Evolutionary conservation across 2,888 invertebrate species (phyloP).

Genomic region (Macrophya annulata): DNA sequence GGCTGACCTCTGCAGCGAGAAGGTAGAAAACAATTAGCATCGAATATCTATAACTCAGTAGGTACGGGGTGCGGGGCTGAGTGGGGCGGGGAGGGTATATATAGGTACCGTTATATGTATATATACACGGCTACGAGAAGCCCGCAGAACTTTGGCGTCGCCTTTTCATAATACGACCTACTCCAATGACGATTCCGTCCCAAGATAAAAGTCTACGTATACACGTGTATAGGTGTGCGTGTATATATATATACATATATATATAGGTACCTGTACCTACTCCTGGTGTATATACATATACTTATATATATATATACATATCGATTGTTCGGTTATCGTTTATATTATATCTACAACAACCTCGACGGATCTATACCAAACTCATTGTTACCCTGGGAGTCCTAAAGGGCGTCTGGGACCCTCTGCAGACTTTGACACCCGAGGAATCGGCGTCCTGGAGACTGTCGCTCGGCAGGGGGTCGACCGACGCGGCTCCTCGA

Average conservation of each 20-base stretch:
- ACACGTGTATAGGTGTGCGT: not conserved
- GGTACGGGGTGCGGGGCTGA: not conserved
- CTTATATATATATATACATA: not conserved
- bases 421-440: constrained; percentile 44
- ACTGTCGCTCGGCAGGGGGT: constrained; percentile 42
- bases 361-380: constrained; percentile 24
- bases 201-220: constrained; percentile 34
- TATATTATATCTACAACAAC: constrained; percentile 35
- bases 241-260: not conserved
- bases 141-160: constrained; percentile 41
- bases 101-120: constrained; percentile 21
- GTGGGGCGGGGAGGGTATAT: not conserved
- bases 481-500: constrained; percentile 1
- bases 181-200: constrained; percentile 48
- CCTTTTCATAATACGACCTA: constrained; percentile 45
- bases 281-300: constrained; percentile 1
- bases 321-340: constrained; percentile 52
- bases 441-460: constrained; percentile 31
- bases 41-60: constrained; percentile 36
- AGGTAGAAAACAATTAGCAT: constrained; percentile 41
- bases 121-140: not conserved
- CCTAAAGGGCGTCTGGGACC: constrained; percentile 13
- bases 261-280: too few relatives aligned
- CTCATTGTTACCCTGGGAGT: constrained; percentile 33
- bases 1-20: constrained; percentile 1